Evolutionary conservation across 1,140 invertebrate genomes (phyloP).

Genomic region (Hydropsyche tenuis): DNA sequence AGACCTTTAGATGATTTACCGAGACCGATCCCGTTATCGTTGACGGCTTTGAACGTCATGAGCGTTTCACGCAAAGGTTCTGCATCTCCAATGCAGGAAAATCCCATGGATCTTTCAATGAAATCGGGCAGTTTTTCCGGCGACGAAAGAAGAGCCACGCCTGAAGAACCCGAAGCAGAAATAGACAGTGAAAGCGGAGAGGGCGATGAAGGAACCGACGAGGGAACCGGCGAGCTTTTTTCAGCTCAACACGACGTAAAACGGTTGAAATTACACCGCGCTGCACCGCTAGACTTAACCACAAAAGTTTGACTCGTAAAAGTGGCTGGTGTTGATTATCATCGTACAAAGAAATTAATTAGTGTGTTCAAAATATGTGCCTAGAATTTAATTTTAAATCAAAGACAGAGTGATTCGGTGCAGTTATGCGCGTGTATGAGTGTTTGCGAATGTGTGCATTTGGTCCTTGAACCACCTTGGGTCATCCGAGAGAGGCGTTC

Average conservation of each 20-base stretch:
- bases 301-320: conserved; percentile 59
- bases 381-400: conserved; percentile 27
- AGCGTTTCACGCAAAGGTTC: conserved; percentile 54
- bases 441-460: not conserved
- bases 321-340: conserved; percentile 7
- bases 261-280: conserved; percentile 60
- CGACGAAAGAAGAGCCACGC: conserved; percentile 57
- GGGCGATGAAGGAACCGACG: conserved; percentile 63
- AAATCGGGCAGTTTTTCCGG: conserved; percentile 66
- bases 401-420: conserved; percentile 6
- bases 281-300: conserved; percentile 72
- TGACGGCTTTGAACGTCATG: conserved; percentile 44
- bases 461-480: conserved; percentile 14
- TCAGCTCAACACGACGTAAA: conserved; percentile 60
- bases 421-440: not conserved
- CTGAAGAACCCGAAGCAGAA: conserved; percentile 55
- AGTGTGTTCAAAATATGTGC: conserved; percentile 41
- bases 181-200: conserved; percentile 62
- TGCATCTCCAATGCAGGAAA: conserved; percentile 67
- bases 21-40: conserved; percentile 44
- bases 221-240: conserved; percentile 58
- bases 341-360: conserved; percentile 39
- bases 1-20: conserved; percentile 56
- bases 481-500: conserved; percentile 14
- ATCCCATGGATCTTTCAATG: conserved; percentile 82